Evolutionary conservation across 2,888 invertebrate species (phyloP).

Genomic region (Cephus sareptanus): DNA sequence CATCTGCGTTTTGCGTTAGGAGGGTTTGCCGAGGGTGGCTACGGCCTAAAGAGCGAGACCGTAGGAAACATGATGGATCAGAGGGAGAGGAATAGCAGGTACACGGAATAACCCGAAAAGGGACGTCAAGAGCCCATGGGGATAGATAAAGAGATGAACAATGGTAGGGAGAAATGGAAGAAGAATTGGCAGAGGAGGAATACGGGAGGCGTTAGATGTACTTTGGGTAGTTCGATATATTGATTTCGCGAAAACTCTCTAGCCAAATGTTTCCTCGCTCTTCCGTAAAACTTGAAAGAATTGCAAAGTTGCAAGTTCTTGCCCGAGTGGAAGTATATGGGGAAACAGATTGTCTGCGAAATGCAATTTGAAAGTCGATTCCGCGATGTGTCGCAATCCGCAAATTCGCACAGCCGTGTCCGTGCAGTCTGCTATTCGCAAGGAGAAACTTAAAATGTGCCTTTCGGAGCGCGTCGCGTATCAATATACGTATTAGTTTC

Average conservation of each 20-base stretch:
- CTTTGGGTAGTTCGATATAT: conserved; percentile 20
- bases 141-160: too few relatives aligned
- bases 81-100: background rate
- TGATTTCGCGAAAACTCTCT: conserved; percentile 25
- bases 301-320: background rate
- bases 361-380: conserved; percentile 29
- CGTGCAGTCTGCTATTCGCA: background rate
- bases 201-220: background rate
- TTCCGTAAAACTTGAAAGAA: background rate
- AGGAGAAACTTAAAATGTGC: background rate
- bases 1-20: conserved; percentile 41
- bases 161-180: too few relatives aligned
- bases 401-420: background rate
- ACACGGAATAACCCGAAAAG: background rate
- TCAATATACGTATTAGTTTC: too few relatives aligned
- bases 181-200: too few relatives aligned
- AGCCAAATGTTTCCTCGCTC: background rate
- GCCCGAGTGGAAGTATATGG: background rate
- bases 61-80: conserved; percentile 2
- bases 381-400: background rate
- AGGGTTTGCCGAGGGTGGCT: conserved; percentile 7
- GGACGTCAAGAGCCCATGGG: conserved; percentile 7
- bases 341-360: conserved; percentile 11
- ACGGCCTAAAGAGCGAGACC: conserved; percentile 2
- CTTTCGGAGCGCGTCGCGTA: too few relatives aligned